Percentiles rank a stretch among this genome's conserved stretches.
phyloP scores from a whole-genome alignment of 92 coral and sea anemone species.

The Actinostola sp. region DNA sequence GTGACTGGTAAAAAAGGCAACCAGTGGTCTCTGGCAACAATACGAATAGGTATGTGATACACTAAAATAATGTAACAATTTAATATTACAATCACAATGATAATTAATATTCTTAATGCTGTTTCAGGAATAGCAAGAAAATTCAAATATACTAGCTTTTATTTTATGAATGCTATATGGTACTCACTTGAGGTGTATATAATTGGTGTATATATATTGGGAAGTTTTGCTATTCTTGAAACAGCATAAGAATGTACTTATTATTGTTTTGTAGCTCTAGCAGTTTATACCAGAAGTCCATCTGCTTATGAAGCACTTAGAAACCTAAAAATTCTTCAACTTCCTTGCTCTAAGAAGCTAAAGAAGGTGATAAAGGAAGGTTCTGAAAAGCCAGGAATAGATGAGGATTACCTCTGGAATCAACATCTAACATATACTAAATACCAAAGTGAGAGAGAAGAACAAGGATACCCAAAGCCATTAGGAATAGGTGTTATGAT shows the following conservation, averaged over 20 bases:
- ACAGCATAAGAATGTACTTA: no score
- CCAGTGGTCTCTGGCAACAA: conserved; percentile 43
- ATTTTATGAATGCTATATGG: no score
- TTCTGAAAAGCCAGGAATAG: conserved; percentile 3
- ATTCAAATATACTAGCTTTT: no score
- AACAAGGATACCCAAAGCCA: background rate
- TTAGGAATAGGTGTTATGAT: no score
- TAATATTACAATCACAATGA: no score
- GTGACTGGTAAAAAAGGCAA: conserved; percentile 34
- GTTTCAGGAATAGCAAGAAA: no score
- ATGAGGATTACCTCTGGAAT: background rate
- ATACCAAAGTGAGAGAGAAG: background rate
- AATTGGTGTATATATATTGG: no score
- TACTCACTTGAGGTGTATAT: no score
- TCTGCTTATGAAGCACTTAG: conserved; percentile 11
- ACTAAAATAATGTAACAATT: background rate
- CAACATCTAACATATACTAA: background rate
- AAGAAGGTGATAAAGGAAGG: conserved; percentile 1
- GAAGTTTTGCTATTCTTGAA: background rate
- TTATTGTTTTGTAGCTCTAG: conserved; percentile 30
- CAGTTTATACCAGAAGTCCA: conserved; percentile 24
- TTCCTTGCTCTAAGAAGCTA: background rate
- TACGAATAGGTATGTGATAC: conserved; percentile 34
- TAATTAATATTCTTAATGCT: no score
- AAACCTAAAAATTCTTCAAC: conserved; percentile 9